Evolutionary conservation across 2,113 vertebrate genomes (phyloP).

Genomic region (Setophaga petechia): DNA sequence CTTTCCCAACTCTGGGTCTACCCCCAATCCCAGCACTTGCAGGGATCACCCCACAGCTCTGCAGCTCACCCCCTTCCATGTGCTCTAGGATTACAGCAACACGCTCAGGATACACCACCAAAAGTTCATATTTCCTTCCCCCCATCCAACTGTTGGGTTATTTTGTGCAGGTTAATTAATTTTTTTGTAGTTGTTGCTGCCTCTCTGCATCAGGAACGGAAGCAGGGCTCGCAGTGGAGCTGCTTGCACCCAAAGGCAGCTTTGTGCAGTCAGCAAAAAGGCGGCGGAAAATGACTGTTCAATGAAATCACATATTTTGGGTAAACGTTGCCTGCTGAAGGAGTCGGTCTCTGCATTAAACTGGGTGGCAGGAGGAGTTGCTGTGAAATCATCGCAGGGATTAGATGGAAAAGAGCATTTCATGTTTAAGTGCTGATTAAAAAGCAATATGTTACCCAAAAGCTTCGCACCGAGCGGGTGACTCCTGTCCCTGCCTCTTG

Average conservation of each 20-base stretch:
- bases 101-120: accelerated
- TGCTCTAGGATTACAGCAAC: accelerated
- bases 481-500: neutral
- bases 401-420: conserved; percentile 8
- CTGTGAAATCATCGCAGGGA: conserved; percentile 4
- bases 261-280: conserved; percentile 35
- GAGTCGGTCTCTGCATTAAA: neutral
- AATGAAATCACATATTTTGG: neutral
- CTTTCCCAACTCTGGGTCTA: neutral
- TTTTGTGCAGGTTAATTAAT: neutral
- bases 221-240: conserved; percentile 2
- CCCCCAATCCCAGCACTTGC: neutral
- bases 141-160: neutral
- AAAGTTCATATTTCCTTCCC: neutral
- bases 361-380: neutral
- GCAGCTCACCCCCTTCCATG: accelerated
- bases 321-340: neutral
- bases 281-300: conserved; percentile 22
- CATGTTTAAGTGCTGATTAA: conserved; percentile 22
- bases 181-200: neutral
- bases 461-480: neutral
- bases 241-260: neutral
- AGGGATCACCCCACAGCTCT: accelerated
- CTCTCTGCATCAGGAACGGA: neutral
- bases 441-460: neutral